Conservation (phyloP, 2,113 vertebrate genomes). For the Heterotis niloticus region DNA sequence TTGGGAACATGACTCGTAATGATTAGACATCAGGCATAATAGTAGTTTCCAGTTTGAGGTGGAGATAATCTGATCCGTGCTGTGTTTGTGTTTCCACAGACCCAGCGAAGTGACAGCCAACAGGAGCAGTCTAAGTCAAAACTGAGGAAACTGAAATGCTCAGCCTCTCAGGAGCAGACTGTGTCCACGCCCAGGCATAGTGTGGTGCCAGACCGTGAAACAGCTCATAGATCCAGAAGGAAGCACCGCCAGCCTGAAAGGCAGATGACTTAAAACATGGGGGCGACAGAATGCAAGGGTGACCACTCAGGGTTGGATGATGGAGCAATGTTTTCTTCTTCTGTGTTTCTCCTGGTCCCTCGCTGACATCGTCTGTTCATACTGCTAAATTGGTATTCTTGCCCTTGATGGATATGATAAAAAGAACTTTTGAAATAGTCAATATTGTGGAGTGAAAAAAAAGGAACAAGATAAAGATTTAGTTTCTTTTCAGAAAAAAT, state of each 20-base stretch:
- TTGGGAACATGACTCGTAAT: background rate
- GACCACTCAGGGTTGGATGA: constrained; percentile 39
- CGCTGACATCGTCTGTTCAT: constrained; percentile 60
- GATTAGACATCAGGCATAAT: background rate
- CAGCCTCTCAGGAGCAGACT: background rate
- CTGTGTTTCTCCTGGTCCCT: constrained; percentile 47
- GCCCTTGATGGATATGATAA: constrained; percentile 29
- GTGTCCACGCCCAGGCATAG: background rate
- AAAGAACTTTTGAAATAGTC: constrained; percentile 19
- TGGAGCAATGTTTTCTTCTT: constrained; percentile 51
- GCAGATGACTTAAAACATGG: constrained; percentile 12
- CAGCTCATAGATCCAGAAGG: constrained; percentile 22
- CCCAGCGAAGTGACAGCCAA: constrained; percentile 38
- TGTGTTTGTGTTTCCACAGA: constrained; percentile 52
- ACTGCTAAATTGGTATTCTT: constrained; percentile 49
- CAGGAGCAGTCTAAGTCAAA: constrained; percentile 7
- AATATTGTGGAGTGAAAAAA: constrained; percentile 15
- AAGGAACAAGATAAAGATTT: background rate
- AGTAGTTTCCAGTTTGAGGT: background rate
- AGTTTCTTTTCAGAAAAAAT: background rate
- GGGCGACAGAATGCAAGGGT: background rate
- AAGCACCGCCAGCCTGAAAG: constrained; percentile 12
- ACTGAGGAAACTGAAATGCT: background rate
- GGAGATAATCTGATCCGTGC: constrained; percentile 10
- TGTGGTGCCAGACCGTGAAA: background rate